Conservation (phyloP, 1,140 invertebrate species). For the silkworm (Bombyx mori) region ASM3026992v2 NC_085114.1:10869001-10869500, state of each 20-base stretch:
- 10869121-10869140: constrained; percentile 46
- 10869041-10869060: constrained; percentile 48
- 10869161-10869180: constrained; percentile 15
- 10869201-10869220: constrained; percentile 12
- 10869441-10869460: no score
- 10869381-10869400: no score
- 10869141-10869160: constrained; percentile 58
- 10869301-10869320: no score
- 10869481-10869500: no score
- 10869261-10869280: constrained; percentile 4
- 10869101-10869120: constrained; percentile 41
- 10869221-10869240: constrained; percentile 7
- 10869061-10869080: constrained; percentile 51
- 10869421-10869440: no score
- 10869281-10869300: constrained; percentile 1
- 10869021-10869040: not conserved
- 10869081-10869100: constrained; percentile 56
- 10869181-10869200: constrained; percentile 10
- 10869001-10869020: no score
- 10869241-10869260: constrained; percentile 12
- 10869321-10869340: not conserved
- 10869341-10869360: no score
- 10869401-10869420: no score
- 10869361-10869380: no score
- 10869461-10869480: no score